Evolutionary conservation across 2,797 vertebrate species (phyloP).

Genomic region (Chanos chanos): DNA sequence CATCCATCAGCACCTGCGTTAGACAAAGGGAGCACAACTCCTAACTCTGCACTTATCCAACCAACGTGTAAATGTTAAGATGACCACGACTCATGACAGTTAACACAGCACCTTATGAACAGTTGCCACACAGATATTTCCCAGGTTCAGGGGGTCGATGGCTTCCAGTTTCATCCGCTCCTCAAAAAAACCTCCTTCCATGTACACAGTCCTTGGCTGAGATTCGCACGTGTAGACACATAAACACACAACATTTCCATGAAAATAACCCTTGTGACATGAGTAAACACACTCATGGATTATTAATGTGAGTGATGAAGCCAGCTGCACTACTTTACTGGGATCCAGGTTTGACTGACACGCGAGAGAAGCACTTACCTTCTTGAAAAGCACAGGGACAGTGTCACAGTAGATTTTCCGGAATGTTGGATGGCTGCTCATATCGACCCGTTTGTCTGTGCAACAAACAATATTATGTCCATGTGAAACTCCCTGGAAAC

Average conservation of each 20-base stretch:
- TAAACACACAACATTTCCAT: background rate
- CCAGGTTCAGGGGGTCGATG: constrained; percentile 90
- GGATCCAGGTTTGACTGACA: too few species aligned
- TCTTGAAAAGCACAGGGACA: constrained; percentile 80
- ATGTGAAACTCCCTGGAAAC: too few species aligned
- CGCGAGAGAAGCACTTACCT: constrained; percentile 65
- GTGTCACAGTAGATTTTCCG: constrained; percentile 76
- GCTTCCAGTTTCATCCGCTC: constrained; percentile 94
- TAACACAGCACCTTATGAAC: constrained; percentile 79
- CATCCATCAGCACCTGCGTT: constrained; percentile 83
- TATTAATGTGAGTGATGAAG: too few species aligned
- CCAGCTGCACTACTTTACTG: too few species aligned
- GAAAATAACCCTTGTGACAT: too few species aligned
- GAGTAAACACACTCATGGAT: too few species aligned
- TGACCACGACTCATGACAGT: background rate
- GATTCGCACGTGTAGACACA: too few species aligned
- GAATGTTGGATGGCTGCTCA: constrained; percentile 69
- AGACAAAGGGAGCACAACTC: background rate
- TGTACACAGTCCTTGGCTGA: constrained; percentile 88
- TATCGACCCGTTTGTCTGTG: constrained; percentile 62
- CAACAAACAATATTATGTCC: too few species aligned
- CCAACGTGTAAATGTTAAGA: background rate
- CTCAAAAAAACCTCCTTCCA: constrained; percentile 85
- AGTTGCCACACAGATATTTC: constrained; percentile 90
- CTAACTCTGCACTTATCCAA: too few species aligned